Base-by-base conservation (phyloP, 2,113 vertebrate genomes). In the Anolis carolinensis region DNA sequence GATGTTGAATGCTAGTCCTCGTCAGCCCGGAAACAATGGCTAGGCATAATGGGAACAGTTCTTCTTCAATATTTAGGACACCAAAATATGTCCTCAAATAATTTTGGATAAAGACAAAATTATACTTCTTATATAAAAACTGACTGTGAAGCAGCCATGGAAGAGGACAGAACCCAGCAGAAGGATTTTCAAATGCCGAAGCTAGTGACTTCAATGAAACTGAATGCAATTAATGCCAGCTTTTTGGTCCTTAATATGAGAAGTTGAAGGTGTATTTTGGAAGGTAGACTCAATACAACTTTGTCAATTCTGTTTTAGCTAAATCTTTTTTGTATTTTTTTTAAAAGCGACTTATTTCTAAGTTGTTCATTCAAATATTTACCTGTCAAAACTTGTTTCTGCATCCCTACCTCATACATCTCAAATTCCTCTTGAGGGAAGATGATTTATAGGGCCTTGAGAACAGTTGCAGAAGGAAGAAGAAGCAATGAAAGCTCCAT, bases 241-340 rank as follows among this genome's bases (percentile, higher is more conserved):
- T 27, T 23, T 63, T 74, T 34, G 23, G n/a, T 30, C 44, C 13
- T 44, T 34, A 39, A 21, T 72, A 44, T 74, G 39, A 32, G 16
- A 74, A 13, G 36, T 14, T 23, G 14, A 79, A 48, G 32, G 32
- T 36, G 30, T 70, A 0, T 36, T 8, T 63, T 59, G 25, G 62
- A 74, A 62, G 16, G 3, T 36, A 74, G 27, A 62, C 34, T 16
- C 20, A 1, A 2, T 1, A 18, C 4, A 44, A 14, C 0, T 0
- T 52, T 5, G 0, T 16, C 9, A 83, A 0, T 52, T 1, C 1
- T 50, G n/a, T 25, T 85, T 63, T 72, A 1, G 2, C 21, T 0
- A 2, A 23, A 5, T 63, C 1, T 71, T 67, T 9, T 1, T 30
- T 34, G 50, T 44, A 50, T 59, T 84, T 81, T 34, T 59, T 78